Evolutionary conservation across 1,140 invertebrate species (phyloP).

Genomic region (Drosophila takahashii): DNA sequence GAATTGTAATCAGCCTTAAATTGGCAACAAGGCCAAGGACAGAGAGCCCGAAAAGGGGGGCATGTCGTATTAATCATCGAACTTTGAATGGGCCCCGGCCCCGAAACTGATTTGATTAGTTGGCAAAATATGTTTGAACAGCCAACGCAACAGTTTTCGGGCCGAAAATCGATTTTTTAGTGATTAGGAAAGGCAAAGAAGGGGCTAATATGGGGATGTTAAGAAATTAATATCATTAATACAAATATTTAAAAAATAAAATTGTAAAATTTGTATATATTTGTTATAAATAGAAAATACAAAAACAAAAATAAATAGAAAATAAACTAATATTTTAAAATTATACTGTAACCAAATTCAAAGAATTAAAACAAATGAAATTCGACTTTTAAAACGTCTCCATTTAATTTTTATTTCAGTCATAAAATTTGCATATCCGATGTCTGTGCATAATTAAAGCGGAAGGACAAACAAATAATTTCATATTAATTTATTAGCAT

Average conservation of each 20-base stretch:
- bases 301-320: too few relatives aligned
- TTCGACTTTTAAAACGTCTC: not conserved
- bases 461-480: conserved; percentile 47
- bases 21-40: conserved; percentile 45
- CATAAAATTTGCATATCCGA: conserved; percentile 17
- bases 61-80: conserved; percentile 50
- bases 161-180: conserved; percentile 19
- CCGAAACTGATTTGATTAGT: conserved; percentile 47
- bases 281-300: too few relatives aligned
- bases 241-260: too few relatives aligned
- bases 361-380: not conserved
- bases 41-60: conserved; percentile 4
- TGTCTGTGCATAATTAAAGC: conserved; percentile 49
- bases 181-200: not conserved
- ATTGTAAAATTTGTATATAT: too few relatives aligned
- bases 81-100: conserved; percentile 21
- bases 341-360: not conserved
- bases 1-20: conserved; percentile 78
- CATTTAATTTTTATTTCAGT: not conserved
- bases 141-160: conserved; percentile 26
- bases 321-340: too few relatives aligned
- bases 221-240: not conserved
- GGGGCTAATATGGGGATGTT: not conserved
- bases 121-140: conserved; percentile 39
- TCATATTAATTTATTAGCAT: conserved; percentile 48